These are phyloP conservation scores for Aleiodes sp. DNA, from an alignment of 1,140 invertebrate species.

Conservation along the genomic window DNA sequence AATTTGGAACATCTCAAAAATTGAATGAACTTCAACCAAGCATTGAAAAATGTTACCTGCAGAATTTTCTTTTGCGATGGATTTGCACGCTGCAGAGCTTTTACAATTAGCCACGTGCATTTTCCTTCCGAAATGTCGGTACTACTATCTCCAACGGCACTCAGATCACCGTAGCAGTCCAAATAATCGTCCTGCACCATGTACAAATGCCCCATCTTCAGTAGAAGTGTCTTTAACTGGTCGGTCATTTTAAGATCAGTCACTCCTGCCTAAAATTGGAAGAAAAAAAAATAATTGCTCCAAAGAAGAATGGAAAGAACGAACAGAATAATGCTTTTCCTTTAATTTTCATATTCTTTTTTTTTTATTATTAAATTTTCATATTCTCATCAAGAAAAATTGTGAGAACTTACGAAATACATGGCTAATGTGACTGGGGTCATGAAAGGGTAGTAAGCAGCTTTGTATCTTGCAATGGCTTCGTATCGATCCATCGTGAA, in stretches of 20 bases:
- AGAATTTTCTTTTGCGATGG: conserved; percentile 79
- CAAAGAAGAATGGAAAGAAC: too few species aligned
- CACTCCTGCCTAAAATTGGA: conserved; percentile 75
- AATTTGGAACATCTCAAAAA: too few species aligned
- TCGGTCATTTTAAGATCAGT: conserved; percentile 82
- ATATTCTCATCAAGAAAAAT: too few species aligned
- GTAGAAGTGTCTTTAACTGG: conserved; percentile 86
- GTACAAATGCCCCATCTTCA: conserved; percentile 97
- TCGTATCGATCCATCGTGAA: conserved; percentile 91
- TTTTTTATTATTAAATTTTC: too few species aligned
- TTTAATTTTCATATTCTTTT: too few species aligned
- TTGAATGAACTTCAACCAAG: too few species aligned
- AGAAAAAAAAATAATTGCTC: too few species aligned
- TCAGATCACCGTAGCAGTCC: conserved; percentile 90
- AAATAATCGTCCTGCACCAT: conserved; percentile 98
- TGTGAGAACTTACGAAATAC: conserved; percentile 83
- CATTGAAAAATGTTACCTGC: too few species aligned
- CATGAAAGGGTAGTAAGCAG: conserved; percentile 94
- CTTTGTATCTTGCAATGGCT: conserved; percentile 94
- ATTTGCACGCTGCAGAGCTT: conserved; percentile 83
- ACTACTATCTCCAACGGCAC: conserved; percentile 87
- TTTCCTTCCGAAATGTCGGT: conserved; percentile 96
- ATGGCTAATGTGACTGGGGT: conserved; percentile 90
- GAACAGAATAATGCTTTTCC: too few species aligned
- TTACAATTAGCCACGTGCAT: conserved; percentile 93